Evolutionary conservation across 53 echinoderm and acorn worm genomes (phyloP), one percentile per base, ranked within the genome.

Genomic region (Glandiceps talaboti): DNA sequence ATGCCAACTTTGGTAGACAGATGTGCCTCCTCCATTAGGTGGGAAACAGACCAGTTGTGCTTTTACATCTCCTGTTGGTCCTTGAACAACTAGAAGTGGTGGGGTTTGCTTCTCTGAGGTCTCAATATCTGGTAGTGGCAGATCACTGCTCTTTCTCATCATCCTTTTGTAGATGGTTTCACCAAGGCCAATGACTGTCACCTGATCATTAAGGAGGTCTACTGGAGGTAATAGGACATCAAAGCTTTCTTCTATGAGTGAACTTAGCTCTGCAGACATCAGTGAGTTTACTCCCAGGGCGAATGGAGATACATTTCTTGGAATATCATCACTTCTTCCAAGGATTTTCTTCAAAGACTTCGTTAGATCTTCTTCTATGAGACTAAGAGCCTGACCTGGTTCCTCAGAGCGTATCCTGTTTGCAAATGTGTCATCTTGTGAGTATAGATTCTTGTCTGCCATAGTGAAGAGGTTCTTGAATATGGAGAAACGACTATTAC

Each of bases 211-310:
- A 76, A 99, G 85, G 74, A 99, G 88, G 33, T 94, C 99, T 86
- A 99, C 91, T 28, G 99, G 89, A 26, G 91, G 87, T 30, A 99
- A 32, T 1, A 91, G 85, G 0, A 91, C 99, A 14, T 82, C 83
- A 78, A 97, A 97, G 76, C 86, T 91, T 75, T 97, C 93, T 32
- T 97, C 88, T 29, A 97, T 93, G 28, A 93, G 79, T 28, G 82
- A 79, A 76, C 99, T 97, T 14, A 97, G 81, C 73, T 97, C 99
- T 25, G 99, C 86, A 1, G 99, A 91, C 93, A 93, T 99, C 76
- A 91, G 99, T 10, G 99, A 99, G 79, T 99, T 92, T 26, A 94
- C 74, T 74, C 99, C 99, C 73, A 99, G 80, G 1, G 91, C 87
- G 74, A 94, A 80, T 33, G 89, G 90, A 12, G 99, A 87, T 26